Conservation (phyloP, 1,140 invertebrate genomes). For the Gryllus bimaculatus region DNA sequence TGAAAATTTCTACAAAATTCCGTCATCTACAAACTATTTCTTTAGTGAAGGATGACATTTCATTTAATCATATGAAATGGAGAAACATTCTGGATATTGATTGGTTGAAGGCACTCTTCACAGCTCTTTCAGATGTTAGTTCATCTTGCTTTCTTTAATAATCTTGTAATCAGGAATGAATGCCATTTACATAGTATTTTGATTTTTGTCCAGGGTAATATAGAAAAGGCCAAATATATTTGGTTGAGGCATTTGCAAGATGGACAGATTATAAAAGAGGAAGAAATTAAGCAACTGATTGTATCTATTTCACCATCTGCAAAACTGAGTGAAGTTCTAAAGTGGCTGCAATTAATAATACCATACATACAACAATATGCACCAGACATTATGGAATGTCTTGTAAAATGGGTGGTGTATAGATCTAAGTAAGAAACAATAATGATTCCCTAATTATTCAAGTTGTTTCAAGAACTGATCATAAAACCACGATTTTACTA, state of each 20-base stretch:
- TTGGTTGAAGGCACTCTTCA: background rate
- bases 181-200: background rate
- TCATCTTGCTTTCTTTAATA: background rate
- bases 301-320: background rate
- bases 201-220: background rate
- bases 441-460: background rate
- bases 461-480: background rate
- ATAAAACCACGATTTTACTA: background rate
- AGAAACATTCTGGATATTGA: background rate
- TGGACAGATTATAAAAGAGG: background rate
- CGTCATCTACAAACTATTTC: no score
- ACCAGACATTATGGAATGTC: background rate
- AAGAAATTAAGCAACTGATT: background rate
- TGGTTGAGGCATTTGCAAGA: background rate
- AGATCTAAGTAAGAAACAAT: background rate
- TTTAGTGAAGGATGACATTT: no score
- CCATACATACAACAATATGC: background rate
- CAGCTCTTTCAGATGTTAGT: background rate
- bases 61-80: background rate
- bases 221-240: background rate
- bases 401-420: background rate
- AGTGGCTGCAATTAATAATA: background rate
- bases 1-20: no score
- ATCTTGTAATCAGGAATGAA: background rate
- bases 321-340: background rate